phyloP scores from a whole-genome alignment of 2,797 vertebrate species.

The Bovichtus variegatus region DNA sequence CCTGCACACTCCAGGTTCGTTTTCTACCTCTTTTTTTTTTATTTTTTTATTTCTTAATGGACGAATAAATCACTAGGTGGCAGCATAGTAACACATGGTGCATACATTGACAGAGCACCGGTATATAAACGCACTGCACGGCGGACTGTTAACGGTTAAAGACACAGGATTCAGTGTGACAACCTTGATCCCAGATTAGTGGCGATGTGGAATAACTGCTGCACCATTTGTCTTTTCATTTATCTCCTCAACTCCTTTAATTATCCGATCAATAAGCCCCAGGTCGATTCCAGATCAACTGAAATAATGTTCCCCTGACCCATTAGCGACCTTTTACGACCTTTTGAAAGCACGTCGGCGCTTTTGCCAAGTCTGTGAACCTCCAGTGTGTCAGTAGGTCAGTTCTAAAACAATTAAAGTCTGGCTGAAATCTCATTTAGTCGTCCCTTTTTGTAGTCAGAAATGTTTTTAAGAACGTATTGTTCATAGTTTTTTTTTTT shows the following conservation, averaged over 20 bases:
- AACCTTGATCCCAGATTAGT: slow-evolving; percentile 31
- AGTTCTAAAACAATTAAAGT: slow-evolving; percentile 23
- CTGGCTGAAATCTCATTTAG: background rate
- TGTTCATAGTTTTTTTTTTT: background rate
- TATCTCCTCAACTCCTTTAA: slow-evolving; percentile 36
- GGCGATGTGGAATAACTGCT: slow-evolving; percentile 22
- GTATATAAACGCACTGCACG: slow-evolving; percentile 17
- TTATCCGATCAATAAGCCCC: slow-evolving; percentile 54
- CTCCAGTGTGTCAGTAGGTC: slow-evolving; percentile 10
- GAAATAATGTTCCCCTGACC: slow-evolving; percentile 49
- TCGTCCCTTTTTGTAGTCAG: background rate
- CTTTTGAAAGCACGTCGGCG: slow-evolving; percentile 42
- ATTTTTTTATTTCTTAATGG: slow-evolving; percentile 45
- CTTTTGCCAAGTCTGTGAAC: slow-evolving; percentile 19
- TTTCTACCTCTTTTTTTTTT: slow-evolving; percentile 5
- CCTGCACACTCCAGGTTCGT: background rate
- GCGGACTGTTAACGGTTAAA: slow-evolving; percentile 20
- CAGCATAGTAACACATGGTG: slow-evolving; percentile 74
- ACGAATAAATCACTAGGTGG: slow-evolving; percentile 75
- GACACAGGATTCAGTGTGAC: slow-evolving; percentile 13
- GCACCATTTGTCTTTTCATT: slow-evolving; percentile 37
- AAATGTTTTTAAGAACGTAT: background rate
- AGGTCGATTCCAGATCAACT: slow-evolving; percentile 59
- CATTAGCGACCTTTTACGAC: slow-evolving; percentile 52
- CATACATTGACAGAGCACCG: slow-evolving; percentile 29